Base-by-base conservation (phyloP, 2,888 invertebrate species). In the Colostygia pectinataria region DNA sequence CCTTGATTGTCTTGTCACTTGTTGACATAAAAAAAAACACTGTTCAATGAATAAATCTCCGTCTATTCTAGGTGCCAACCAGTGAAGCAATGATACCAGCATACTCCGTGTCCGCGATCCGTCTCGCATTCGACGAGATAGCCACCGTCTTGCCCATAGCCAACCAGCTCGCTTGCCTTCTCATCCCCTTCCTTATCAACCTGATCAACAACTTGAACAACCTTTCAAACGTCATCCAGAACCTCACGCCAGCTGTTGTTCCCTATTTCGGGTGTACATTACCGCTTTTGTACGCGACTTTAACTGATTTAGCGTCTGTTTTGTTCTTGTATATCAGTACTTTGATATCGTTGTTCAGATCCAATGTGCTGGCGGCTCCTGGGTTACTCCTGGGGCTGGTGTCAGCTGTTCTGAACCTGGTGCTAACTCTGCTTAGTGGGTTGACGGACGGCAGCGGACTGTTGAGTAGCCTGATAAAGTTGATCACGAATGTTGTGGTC, bases 221-320 rank as follows among this genome's bases (percentile, higher is more conserved):
- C 36, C 33, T 90, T 0, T 89, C 89, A 0, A 90, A 90, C 31
- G 89, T 90, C 0, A 84, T 90, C 0, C 89, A 89, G 37, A 90
- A 90, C 38, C 43, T 90, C 1, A 90, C 89, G 0, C 89, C 89
- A 10, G 89, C 90, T 0, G 47, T 89, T 0, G 29, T 90, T 0
- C 90, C 89, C 0, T 89, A 89, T 45, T 90, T 90, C 9, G 90
- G 89, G 0, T 89, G 90, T 18, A 90, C 90, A 0, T 36, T 90
- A 1, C 89, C 89, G 0, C 62, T 90, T 0, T 24, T 90, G 0
- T 89, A 90, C 10, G 88, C 89, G 0, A 89, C 89, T 0, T 57
- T 90, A 36, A 89, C 89, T 0, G 89, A 90, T 51, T 36, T 90
- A 0, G 89, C 90, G 0, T 89, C 89, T 0, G 88, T 90, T 0